Percentiles rank a stretch among this genome's conserved stretches.
These are phyloP conservation scores for Leuciscus waleckii DNA, from an alignment of 2,797 vertebrate genomes.

Conservation along the genomic window DNA sequence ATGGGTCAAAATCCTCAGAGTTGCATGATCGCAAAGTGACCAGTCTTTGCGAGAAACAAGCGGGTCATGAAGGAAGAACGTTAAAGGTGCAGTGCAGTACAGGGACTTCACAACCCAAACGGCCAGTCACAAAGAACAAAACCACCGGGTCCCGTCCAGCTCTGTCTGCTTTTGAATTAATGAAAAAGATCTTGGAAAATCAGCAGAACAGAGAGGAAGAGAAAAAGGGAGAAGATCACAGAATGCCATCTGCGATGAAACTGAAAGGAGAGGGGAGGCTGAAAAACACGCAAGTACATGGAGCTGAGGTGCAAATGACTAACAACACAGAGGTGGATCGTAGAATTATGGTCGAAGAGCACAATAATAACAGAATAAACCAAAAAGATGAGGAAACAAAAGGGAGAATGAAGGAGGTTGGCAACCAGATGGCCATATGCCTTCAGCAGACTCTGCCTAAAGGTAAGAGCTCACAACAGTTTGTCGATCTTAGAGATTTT, in stretches of 20 bases:
- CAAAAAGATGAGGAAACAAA: background rate
- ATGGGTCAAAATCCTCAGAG: background rate
- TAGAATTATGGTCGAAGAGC: background rate
- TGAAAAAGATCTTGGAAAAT: conserved; percentile 51
- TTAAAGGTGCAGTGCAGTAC: background rate
- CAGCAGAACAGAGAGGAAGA: conserved; percentile 7
- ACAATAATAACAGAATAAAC: background rate
- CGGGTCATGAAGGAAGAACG: background rate
- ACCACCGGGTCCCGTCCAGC: background rate
- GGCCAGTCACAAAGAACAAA: background rate
- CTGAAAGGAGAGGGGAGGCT: background rate
- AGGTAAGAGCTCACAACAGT: conserved; percentile 29
- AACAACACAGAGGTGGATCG: background rate
- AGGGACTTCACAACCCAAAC: background rate
- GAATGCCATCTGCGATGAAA: background rate
- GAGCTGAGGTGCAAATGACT: background rate
- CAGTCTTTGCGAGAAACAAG: background rate
- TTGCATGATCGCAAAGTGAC: background rate
- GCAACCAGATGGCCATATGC: background rate
- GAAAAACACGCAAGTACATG: background rate
- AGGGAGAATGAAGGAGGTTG: background rate
- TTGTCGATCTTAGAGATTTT: background rate
- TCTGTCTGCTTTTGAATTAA: conserved; percentile 52
- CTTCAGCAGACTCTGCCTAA: background rate
- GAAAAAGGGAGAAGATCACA: background rate